Evolutionary conservation across 1,140 invertebrate species (phyloP).

Genomic region (Rhynchophorus ferrugineus): DNA sequence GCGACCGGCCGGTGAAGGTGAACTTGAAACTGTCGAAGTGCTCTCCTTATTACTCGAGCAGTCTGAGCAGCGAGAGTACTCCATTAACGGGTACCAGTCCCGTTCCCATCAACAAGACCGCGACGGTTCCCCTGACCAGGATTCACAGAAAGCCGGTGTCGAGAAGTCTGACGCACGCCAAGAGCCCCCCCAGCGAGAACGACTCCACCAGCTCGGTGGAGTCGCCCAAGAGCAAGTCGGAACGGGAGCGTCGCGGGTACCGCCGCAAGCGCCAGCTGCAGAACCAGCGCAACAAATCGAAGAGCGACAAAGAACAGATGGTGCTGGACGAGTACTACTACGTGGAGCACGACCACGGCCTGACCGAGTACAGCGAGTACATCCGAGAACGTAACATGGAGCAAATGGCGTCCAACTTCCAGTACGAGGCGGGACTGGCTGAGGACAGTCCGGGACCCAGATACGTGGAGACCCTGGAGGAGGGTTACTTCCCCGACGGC

Average conservation of each 20-base stretch:
- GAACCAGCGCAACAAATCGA: conserved; percentile 37
- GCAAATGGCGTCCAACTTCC: conserved; percentile 34
- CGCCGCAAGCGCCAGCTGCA: conserved; percentile 53
- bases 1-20: conserved; percentile 44
- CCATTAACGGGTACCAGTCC: conserved; percentile 43
- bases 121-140: conserved; percentile 38
- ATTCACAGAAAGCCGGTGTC: conserved; percentile 35
- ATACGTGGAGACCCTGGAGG: conserved; percentile 36
- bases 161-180: conserved; percentile 40
- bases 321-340: conserved; percentile 40
- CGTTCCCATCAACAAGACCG: conserved; percentile 35
- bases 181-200: conserved; percentile 60
- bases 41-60: conserved; percentile 62
- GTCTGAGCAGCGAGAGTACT: conserved; percentile 58
- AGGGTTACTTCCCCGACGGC: conserved; percentile 58
- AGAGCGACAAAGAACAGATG: conserved; percentile 28
- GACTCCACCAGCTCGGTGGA: conserved; percentile 61
- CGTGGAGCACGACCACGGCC: conserved; percentile 33
- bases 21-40: conserved; percentile 54
- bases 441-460: conserved; percentile 43
- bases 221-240: conserved; percentile 49
- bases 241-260: conserved; percentile 52
- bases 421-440: conserved; percentile 40
- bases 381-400: conserved; percentile 33
- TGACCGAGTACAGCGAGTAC: conserved; percentile 34